Evolutionary conservation across 1,140 invertebrate species (phyloP), one percentile per base, ranked within the genome.

Genomic region (Papilio polyxenes): DNA sequence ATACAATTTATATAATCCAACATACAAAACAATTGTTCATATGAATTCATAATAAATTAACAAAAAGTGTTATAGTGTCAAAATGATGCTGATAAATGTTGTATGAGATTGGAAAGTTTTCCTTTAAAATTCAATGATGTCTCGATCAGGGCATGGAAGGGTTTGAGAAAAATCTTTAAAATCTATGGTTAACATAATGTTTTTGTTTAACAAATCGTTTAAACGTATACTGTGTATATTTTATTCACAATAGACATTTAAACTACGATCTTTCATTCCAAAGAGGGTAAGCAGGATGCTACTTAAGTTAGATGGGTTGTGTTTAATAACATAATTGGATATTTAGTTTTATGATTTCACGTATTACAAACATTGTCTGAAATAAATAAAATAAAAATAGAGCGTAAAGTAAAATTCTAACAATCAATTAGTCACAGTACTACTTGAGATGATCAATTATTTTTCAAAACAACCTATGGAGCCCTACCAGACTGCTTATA

Each of bases 81-180:
- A 37, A 37, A 72, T 37, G 65, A 72, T 40, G 65, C 65, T 72
- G 65, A 72, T 72, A 31, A 72, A 72, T 72, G 40, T 72, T 72
- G 65, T 72, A 72, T 72, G 23, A 72, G 65, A 13, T 37, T 72
- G 65, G 23, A 72, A 31, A 72, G 65, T 72, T 72, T 72, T 72
- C 31, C 13, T 72, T 72, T 72, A 37, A 72, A 72, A 72, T 72
- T 72, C 65, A 72, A 72, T 72, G 65, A 69, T 37, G 23, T 72
- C 13, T 72, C 65, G 65, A 72, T 72, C 65, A 11, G 62, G 13
- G 2, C 31, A 72, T 5, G 31, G 65, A 40, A 72, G 13, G 31
- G 65, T 72, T 72, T 37, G 65, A 72, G 65, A 69, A 37, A 69
- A 69, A 72, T 72, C 65, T 72, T 72, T 17, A 15, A 72, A 40